These are phyloP conservation scores for Mantis religiosa DNA, from an alignment of 2,888 invertebrate species.

Conservation along the genomic window DNA sequence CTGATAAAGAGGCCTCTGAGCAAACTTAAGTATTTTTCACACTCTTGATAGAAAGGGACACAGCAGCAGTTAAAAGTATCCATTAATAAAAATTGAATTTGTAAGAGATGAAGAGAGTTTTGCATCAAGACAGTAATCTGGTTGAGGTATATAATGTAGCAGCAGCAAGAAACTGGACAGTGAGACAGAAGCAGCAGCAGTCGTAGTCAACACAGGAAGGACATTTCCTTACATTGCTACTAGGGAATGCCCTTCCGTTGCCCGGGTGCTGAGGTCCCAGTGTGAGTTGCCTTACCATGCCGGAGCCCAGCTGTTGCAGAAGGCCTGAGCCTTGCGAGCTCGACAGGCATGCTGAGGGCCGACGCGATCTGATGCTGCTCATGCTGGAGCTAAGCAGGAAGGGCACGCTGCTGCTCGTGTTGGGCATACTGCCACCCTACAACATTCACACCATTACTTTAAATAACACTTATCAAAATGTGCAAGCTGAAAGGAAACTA, in stretches of 20 bases:
- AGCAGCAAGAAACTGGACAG: background rate
- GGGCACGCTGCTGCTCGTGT: slow-evolving; percentile 83
- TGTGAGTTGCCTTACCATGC: slow-evolving; percentile 86
- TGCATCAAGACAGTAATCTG: background rate
- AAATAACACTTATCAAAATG: background rate
- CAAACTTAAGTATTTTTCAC: too few relatives aligned
- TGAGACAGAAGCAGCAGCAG: background rate
- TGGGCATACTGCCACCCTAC: slow-evolving; percentile 86
- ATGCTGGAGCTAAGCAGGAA: slow-evolving; percentile 77
- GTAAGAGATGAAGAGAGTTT: too few relatives aligned
- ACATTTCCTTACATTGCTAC: slow-evolving; percentile 49
- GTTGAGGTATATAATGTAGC: background rate
- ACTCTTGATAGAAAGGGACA: too few relatives aligned
- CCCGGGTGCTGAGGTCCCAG: slow-evolving; percentile 48
- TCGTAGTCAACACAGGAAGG: slow-evolving; percentile 34
- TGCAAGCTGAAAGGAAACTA: too few relatives aligned
- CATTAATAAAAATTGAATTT: too few relatives aligned
- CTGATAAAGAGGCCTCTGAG: too few relatives aligned
- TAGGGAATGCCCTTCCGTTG: slow-evolving; percentile 52
- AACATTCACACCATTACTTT: slow-evolving; percentile 35
- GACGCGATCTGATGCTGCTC: slow-evolving; percentile 70
- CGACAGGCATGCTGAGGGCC: slow-evolving; percentile 68
- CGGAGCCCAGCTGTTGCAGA: slow-evolving; percentile 84
- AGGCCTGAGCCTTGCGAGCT: slow-evolving; percentile 69
- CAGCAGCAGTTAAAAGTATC: too few relatives aligned